phyloP scores from a whole-genome alignment of 1,140 invertebrate genomes.

The Zaprionus davidi region DNA sequence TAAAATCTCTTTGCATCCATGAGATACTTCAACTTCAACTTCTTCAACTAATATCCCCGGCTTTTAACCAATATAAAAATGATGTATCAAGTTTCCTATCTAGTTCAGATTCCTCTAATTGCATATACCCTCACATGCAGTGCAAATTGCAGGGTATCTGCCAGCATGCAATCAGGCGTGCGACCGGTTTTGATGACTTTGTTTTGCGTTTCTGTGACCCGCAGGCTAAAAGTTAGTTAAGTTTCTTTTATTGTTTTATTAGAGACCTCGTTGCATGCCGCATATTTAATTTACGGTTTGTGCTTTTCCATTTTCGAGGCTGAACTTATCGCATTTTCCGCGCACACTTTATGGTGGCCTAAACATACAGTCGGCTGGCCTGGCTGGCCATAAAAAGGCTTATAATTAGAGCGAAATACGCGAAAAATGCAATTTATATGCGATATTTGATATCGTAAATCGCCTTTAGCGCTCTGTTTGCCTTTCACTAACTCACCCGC shows the following conservation, averaged over 20 bases:
- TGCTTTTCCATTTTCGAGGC: background rate
- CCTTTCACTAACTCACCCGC: slow-evolving; percentile 40
- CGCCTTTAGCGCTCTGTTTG: slow-evolving; percentile 22
- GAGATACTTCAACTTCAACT: background rate
- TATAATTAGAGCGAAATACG: slow-evolving; percentile 39
- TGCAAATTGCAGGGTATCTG: slow-evolving; percentile 21
- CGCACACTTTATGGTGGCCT: slow-evolving; percentile 28
- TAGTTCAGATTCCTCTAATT: background rate
- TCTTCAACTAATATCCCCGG: background rate
- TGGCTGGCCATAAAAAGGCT: slow-evolving; percentile 28
- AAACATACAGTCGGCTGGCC: slow-evolving; percentile 9
- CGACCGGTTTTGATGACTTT: slow-evolving; percentile 65
- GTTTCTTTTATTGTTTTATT: slow-evolving; percentile 62
- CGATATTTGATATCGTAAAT: slow-evolving; percentile 37
- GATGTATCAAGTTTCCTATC: background rate
- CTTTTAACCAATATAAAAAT: background rate
- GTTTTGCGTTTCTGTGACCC: slow-evolving; percentile 44
- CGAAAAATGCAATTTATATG: slow-evolving; percentile 1
- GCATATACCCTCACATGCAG: background rate
- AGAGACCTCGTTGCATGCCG: slow-evolving; percentile 39
- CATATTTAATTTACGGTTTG: slow-evolving; percentile 47
- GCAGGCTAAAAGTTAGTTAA: slow-evolving; percentile 41
- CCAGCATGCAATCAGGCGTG: slow-evolving; percentile 43
- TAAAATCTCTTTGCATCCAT: too few species aligned
- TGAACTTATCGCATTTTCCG: slow-evolving; percentile 34